Base-by-base conservation (phyloP, 2,797 vertebrate species). In the Micropoecilia bifurca region DNA sequence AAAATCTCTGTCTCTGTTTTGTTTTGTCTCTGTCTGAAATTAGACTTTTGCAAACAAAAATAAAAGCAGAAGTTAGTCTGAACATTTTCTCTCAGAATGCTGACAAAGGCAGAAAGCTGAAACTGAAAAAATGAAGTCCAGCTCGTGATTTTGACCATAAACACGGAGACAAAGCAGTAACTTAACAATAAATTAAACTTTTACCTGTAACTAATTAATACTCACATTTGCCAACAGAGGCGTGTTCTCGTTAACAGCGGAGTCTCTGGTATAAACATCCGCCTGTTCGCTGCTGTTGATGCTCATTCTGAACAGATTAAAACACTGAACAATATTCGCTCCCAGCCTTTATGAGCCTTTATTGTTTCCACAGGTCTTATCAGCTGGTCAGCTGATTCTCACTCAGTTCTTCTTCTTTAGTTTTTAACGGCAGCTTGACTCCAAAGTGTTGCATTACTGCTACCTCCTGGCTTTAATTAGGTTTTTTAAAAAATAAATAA, bases 161-260 rank as follows among this genome's bases (percentile, higher is more conserved):
- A 66, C 4, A 41, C 36, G 20, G 20, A 41, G 63, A 12, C 36
- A 41, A 68, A 68, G 10, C 4, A 68, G 39, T 5, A 13, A n/a
- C 36, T 68, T 22, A 25, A 8, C 20, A 9, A 12, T 68, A 41
- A 68, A 68, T 10, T 68, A 2, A 1, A 20, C 25, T 36, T 45
- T n/a, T 43, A 43, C 22, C 33, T 13, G 1, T 2, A 33, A n/a
- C 3, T 13, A 14, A 53, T 63, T 48, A 4, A 10, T 82, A 94
- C 96, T 95, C 85, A 96, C 96, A 87, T 91, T 80, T 48, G 33
- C 16, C 30, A 96, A 79, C 73, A 96, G 82, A 79, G 94, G 91
- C 2, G 91, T 66, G 0, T 77, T 79, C 47, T 94, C 93, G 36
- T 71, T 73, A 12, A 9, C 46, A 20, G 80, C 83, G 0, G 46